Conservation (phyloP, 2,888 invertebrate genomes). For the Agrypnus murinus region DNA sequence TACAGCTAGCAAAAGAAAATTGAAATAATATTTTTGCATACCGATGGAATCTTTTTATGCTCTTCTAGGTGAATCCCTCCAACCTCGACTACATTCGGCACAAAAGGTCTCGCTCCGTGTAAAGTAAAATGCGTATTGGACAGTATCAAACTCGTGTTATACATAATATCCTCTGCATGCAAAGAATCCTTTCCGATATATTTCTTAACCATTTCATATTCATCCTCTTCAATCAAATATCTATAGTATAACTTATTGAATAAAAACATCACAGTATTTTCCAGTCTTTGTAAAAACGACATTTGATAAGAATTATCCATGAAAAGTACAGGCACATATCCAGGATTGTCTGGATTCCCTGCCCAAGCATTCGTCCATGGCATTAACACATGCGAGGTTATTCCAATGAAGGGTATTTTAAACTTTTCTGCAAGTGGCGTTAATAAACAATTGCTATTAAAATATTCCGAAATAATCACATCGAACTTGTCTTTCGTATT, state of each 20-base stretch:
- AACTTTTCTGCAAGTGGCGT: constrained; percentile 76
- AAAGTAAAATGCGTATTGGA: constrained; percentile 72
- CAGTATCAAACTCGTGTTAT: constrained; percentile 71
- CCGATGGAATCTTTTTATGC: constrained; percentile 59
- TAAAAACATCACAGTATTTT: constrained; percentile 56
- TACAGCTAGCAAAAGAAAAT: neutral
- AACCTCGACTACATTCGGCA: constrained; percentile 73
- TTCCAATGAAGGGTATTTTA: constrained; percentile 72
- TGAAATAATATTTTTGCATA: constrained; percentile 44
- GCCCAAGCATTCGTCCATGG: constrained; percentile 71
- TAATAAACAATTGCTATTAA: constrained; percentile 82
- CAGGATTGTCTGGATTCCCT: constrained; percentile 71
- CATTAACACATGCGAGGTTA: constrained; percentile 72
- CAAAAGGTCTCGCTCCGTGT: constrained; percentile 70
- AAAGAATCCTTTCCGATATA: constrained; percentile 56
- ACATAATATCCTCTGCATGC: constrained; percentile 62
- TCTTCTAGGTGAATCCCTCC: constrained; percentile 73
- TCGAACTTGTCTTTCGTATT: constrained; percentile 74
- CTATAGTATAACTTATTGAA: constrained; percentile 23
- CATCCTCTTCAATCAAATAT: constrained; percentile 35
- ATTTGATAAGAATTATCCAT: constrained; percentile 61
- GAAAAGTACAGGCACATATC: constrained; percentile 70
- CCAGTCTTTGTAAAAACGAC: constrained; percentile 56
- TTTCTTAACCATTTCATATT: constrained; percentile 51
- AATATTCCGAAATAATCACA: constrained; percentile 80